phyloP scores from a whole-genome alignment of 1,140 invertebrate species.

The Microplitis mediator region DNA sequence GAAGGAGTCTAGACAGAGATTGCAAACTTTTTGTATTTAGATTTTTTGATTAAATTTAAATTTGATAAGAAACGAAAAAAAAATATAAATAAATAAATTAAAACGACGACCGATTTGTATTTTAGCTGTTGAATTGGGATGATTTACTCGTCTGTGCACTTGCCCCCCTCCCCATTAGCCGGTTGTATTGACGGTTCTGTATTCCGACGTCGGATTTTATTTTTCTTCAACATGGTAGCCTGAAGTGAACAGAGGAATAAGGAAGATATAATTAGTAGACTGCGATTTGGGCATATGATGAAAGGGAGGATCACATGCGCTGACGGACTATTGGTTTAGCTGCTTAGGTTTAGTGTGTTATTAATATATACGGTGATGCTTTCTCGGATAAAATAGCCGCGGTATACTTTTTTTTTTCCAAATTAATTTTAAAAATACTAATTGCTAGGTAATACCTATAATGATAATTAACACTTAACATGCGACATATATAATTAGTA shows the following conservation, averaged over 20 bases:
- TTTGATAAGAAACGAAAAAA: neutral
- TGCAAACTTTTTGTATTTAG: constrained; percentile 17
- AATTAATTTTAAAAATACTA: too few species aligned
- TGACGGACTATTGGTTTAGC: constrained; percentile 45
- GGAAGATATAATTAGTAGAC: constrained; percentile 55
- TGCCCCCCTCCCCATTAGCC: constrained; percentile 70
- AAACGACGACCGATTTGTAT: constrained; percentile 38
- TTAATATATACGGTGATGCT: constrained; percentile 11
- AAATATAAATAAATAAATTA: too few species aligned
- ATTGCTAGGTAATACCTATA: neutral
- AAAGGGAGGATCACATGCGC: constrained; percentile 52
- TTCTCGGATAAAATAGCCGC: constrained; percentile 21
- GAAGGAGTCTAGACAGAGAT: constrained; percentile 46
- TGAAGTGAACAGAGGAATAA: constrained; percentile 64
- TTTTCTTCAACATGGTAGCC: constrained; percentile 94
- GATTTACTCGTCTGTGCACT: constrained; percentile 66
- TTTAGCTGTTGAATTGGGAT: constrained; percentile 46
- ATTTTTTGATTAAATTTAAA: constrained; percentile 1
- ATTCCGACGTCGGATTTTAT: constrained; percentile 90
- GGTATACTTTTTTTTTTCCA: neutral
- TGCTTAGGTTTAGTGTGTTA: constrained; percentile 16
- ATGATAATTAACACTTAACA: neutral
- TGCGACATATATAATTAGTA: too few species aligned
- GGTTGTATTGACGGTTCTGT: constrained; percentile 82
- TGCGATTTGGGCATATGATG: constrained; percentile 42